phyloP scores from a whole-genome alignment of 2,113 vertebrate genomes.

The Bettongia penicillata region DNA sequence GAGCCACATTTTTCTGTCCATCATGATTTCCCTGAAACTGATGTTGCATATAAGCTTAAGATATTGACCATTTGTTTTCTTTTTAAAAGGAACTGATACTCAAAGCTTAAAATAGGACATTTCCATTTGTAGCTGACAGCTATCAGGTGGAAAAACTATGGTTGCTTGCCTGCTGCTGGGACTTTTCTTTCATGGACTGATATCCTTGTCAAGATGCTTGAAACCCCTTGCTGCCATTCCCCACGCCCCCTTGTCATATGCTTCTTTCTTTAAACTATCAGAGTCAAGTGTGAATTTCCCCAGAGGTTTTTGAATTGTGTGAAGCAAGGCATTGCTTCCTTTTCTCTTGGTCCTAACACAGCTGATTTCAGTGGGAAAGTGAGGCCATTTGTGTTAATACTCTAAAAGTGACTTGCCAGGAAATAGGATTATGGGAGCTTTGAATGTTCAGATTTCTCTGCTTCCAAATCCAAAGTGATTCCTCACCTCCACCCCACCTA shows the following conservation, averaged over 20 bases:
- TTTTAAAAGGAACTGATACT: constrained; percentile 55
- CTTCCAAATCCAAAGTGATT: background rate
- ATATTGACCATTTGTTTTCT: constrained; percentile 42
- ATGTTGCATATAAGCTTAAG: constrained; percentile 54
- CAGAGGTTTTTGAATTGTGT: background rate
- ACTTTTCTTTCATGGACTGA: constrained; percentile 6
- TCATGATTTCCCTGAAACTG: constrained; percentile 11
- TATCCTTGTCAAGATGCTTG: background rate
- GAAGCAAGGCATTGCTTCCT: background rate
- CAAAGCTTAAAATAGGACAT: constrained; percentile 67
- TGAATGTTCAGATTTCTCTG: background rate
- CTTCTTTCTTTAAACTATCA: background rate
- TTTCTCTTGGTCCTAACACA: constrained; percentile 10
- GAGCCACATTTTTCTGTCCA: constrained; percentile 44
- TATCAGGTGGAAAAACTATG: constrained; percentile 29
- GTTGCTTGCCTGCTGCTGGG: constrained; percentile 8
- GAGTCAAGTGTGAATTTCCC: background rate
- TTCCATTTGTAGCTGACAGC: constrained; percentile 25
- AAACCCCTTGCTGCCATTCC: background rate
- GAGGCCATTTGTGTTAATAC: background rate
- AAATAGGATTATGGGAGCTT: background rate
- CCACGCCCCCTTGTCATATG: background rate
- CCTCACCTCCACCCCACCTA: background rate
- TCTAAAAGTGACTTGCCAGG: background rate
- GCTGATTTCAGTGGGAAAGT: background rate